Evolutionary conservation across 2,888 invertebrate species (phyloP).

Genomic region (Ormia ochracea): DNA sequence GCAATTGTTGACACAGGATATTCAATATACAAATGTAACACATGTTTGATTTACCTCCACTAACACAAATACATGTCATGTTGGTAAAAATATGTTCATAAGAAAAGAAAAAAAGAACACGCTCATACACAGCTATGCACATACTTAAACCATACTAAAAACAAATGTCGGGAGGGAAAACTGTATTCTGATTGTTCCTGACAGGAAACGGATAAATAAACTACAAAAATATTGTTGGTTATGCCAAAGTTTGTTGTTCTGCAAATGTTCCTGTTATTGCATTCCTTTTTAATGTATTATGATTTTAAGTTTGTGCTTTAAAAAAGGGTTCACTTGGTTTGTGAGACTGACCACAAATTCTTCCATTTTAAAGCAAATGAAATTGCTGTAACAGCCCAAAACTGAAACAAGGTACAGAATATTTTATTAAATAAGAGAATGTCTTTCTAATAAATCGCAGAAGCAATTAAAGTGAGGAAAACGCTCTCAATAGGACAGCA

Average conservation of each 20-base stretch:
- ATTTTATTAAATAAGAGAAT: not conserved
- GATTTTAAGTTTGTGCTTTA: conserved; percentile 13
- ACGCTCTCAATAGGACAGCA: not conserved
- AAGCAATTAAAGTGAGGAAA: not conserved
- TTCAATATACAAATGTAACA: conserved; percentile 3
- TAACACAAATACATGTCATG: not conserved
- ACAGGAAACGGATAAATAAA: conserved; percentile 65
- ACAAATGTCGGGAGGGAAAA: conserved; percentile 12
- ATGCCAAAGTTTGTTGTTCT: conserved; percentile 58
- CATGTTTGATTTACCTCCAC: conserved; percentile 1
- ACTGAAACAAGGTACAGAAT: not conserved
- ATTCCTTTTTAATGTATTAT: conserved; percentile 29
- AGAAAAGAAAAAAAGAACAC: not conserved
- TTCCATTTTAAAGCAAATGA: not conserved
- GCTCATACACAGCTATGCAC: not conserved
- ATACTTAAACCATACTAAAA: conserved; percentile 20
- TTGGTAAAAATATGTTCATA: not conserved
- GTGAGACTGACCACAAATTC: conserved; percentile 28
- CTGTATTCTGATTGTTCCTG: conserved; percentile 65
- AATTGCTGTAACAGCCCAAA: not conserved
- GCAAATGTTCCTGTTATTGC: conserved; percentile 2
- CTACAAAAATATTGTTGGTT: conserved; percentile 56
- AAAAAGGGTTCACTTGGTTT: conserved; percentile 45
- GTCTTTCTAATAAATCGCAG: not conserved
- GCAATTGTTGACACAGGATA: conserved; percentile 24